These are phyloP conservation scores for Ctenomys sociabilis DNA, from an alignment of 2,113 vertebrate species.

Conservation along the genomic window DNA sequence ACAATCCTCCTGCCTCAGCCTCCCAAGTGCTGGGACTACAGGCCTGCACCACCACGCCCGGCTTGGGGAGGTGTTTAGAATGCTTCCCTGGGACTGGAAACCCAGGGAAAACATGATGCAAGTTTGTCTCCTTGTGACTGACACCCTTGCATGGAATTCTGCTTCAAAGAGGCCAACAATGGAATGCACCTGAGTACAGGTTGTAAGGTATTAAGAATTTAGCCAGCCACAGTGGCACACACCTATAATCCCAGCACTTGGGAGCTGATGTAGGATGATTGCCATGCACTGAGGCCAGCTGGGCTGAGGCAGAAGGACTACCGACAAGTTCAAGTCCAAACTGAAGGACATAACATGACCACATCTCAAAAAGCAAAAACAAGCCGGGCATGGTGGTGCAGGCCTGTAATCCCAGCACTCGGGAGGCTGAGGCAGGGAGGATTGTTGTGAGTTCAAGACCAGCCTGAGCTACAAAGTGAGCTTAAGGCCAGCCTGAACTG, in stretches of 20 bases:
- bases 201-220: neutral
- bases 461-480: no score
- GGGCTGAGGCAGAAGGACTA: neutral
- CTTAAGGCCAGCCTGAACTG: no score
- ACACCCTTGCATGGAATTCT: neutral
- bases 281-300: neutral
- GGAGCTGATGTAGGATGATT: neutral
- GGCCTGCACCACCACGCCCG: no score
- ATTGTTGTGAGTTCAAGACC: no score
- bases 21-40: no score
- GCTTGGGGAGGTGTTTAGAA: neutral
- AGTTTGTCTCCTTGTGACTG: neutral
- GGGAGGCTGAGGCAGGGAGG: no score
- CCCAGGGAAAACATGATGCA: no score
- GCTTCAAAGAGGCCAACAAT: neutral
- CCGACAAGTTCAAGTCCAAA: neutral
- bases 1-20: no score
- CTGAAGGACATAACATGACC: neutral
- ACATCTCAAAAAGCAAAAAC: neutral
- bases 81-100: neutral
- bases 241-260: neutral
- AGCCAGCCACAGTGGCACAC: neutral
- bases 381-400: no score
- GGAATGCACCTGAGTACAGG: neutral
- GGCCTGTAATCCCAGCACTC: no score